These are phyloP conservation scores for Scaeva pyrastri DNA, from an alignment of 2,888 invertebrate species.

Conservation along the genomic window DNA sequence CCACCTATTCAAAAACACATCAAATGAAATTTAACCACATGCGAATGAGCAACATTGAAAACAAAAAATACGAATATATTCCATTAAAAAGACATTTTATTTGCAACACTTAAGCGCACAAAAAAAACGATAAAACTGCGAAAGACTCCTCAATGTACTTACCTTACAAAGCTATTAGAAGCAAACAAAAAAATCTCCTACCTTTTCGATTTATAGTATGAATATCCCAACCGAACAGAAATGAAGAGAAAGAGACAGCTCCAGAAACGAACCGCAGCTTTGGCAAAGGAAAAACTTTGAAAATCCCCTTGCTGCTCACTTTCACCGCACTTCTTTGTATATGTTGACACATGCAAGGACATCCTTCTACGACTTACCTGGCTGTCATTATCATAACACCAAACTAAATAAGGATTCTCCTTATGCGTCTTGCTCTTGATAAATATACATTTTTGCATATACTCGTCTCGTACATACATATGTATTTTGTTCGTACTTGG, in stretches of 20 bases:
- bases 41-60: not conserved
- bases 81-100: slow-evolving; percentile 58
- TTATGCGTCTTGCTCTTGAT: slow-evolving; percentile 43
- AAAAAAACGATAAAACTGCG: slow-evolving; percentile 17
- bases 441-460: slow-evolving; percentile 4
- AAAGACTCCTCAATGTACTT: slow-evolving; percentile 44
- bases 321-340: slow-evolving; percentile 2
- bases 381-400: slow-evolving; percentile 74
- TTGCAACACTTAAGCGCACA: slow-evolving; percentile 21
- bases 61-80: slow-evolving; percentile 1
- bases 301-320: not conserved
- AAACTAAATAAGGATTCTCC: slow-evolving; percentile 71
- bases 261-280: slow-evolving; percentile 56
- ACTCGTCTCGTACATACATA: not conserved
- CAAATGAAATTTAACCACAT: slow-evolving; percentile 1
- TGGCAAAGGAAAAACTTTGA: slow-evolving; percentile 13
- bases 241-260: slow-evolving; percentile 9
- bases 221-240: slow-evolving; percentile 65
- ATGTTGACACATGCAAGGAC: slow-evolving; percentile 73
- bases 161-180: slow-evolving; percentile 58
- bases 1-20: not conserved
- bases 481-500: slow-evolving; percentile 9
- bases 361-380: slow-evolving; percentile 63
- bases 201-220: slow-evolving; percentile 37
- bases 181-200: not conserved